Percentiles rank a stretch among this genome's conserved stretches.
phyloP scores from a whole-genome alignment of 2,797 vertebrate genomes.

The Dendrocincla fuliginosa region DNA sequence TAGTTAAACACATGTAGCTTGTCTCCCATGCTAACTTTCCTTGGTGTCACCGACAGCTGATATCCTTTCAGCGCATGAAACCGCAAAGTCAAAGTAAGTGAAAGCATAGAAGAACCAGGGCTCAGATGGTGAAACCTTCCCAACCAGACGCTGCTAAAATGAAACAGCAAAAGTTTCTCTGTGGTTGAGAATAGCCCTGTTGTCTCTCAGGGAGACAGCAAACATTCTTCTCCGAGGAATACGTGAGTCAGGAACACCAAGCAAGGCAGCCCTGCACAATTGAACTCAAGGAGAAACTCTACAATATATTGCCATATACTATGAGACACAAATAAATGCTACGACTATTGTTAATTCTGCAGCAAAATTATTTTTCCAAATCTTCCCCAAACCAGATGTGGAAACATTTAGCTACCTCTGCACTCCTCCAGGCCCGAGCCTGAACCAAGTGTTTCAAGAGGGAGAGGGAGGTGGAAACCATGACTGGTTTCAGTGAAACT shows the following conservation, averaged over 20 bases:
- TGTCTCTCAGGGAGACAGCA: neutral
- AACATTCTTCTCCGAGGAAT: constrained; percentile 2
- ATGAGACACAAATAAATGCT: constrained; percentile 40
- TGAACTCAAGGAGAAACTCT: accelerated
- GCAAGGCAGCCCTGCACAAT: neutral
- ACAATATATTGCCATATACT: neutral
- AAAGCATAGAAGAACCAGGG: neutral
- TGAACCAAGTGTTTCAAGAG: constrained; percentile 35
- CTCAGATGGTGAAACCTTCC: neutral
- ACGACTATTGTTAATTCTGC: constrained; percentile 24
- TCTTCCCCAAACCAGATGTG: constrained; percentile 68
- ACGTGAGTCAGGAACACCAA: neutral
- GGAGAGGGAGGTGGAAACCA: constrained; percentile 5
- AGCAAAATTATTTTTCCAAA: constrained; percentile 64
- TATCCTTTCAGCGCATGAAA: neutral
- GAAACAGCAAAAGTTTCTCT: neutral
- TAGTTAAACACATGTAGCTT: constrained; percentile 10
- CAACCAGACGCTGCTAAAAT: neutral
- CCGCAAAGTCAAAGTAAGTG: neutral
- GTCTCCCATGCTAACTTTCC: neutral
- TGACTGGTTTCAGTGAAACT: constrained; percentile 62
- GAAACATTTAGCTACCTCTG: constrained; percentile 70
- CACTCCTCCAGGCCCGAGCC: neutral
- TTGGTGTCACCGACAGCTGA: neutral
- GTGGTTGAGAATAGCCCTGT: neutral